phyloP scores from a whole-genome alignment of 2,113 vertebrate species.

The Telmatochromis sp. region DNA sequence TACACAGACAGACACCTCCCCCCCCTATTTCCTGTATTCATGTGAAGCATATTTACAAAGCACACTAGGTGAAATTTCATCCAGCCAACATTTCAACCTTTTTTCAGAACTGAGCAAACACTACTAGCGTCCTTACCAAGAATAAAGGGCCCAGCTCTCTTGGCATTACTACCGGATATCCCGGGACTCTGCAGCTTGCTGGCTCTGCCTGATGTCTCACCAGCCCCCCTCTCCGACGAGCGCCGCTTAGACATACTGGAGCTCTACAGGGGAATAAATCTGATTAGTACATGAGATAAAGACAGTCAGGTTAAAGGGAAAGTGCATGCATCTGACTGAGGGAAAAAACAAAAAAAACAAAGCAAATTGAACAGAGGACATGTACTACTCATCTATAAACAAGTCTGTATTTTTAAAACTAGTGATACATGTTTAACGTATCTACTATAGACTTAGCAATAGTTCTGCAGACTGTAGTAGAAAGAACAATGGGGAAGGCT shows the following conservation, averaged over 20 bases:
- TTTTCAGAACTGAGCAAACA: background rate
- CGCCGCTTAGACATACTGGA: constrained; percentile 93
- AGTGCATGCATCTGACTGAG: background rate
- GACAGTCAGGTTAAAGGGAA: background rate
- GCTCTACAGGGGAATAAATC: constrained; percentile 65
- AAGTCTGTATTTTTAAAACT: background rate
- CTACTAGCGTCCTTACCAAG: constrained; percentile 74
- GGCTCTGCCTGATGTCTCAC: constrained; percentile 86
- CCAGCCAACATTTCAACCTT: background rate
- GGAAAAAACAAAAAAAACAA: background rate
- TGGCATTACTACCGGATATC: constrained; percentile 90
- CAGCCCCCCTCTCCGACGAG: constrained; percentile 89
- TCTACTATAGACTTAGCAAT: background rate
- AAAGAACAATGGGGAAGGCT: background rate
- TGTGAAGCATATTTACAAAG: background rate
- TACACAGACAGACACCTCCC: background rate
- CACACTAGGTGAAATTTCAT: background rate
- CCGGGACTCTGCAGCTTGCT: constrained; percentile 87
- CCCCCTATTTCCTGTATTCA: background rate
- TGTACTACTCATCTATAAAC: background rate
- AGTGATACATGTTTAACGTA: background rate
- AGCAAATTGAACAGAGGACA: background rate
- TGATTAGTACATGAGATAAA: constrained; percentile 29
- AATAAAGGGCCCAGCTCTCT: constrained; percentile 94
- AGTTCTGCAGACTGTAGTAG: background rate